Conservation (phyloP, 1,140 invertebrate species). For the Achatina immaculata region DNA sequence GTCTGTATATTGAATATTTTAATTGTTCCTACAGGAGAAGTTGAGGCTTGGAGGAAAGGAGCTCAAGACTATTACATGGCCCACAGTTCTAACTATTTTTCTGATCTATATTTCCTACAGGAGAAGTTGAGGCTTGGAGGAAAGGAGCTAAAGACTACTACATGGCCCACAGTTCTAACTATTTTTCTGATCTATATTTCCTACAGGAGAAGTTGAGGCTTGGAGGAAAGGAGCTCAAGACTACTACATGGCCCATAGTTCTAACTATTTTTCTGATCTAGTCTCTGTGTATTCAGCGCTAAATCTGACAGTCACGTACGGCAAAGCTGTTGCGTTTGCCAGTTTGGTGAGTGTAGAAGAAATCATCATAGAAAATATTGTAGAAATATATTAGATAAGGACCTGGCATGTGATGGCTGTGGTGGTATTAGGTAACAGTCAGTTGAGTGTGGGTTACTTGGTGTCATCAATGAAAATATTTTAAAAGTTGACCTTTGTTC, state of each 20-base stretch:
- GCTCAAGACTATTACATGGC: conserved; percentile 54
- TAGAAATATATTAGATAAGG: too few relatives aligned
- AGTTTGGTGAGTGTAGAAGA: conserved; percentile 69
- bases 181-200: conserved; percentile 71
- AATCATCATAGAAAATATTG: too few relatives aligned
- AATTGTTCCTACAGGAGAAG: conserved; percentile 57
- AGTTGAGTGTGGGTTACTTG: too few relatives aligned
- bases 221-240: conserved; percentile 64
- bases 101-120: conserved; percentile 62
- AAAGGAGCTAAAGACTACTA: conserved; percentile 59
- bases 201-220: conserved; percentile 62
- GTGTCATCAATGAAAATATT: too few relatives aligned
- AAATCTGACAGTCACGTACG: conserved; percentile 66
- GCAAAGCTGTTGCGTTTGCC: conserved; percentile 68
- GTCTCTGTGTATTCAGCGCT: conserved; percentile 68
- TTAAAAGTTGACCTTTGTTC: too few relatives aligned
- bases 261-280: conserved; percentile 70
- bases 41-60: conserved; percentile 64
- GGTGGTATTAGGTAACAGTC: neutral
- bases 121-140: conserved; percentile 64
- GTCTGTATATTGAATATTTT: too few relatives aligned
- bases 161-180: conserved; percentile 51
- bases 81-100: conserved; percentile 65
- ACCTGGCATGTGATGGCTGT: neutral
- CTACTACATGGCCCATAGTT: conserved; percentile 42